Evolutionary conservation across 1,140 invertebrate species (phyloP), one percentile per base, ranked within the genome.

Genomic region (Procambarus virginalis): DNA sequence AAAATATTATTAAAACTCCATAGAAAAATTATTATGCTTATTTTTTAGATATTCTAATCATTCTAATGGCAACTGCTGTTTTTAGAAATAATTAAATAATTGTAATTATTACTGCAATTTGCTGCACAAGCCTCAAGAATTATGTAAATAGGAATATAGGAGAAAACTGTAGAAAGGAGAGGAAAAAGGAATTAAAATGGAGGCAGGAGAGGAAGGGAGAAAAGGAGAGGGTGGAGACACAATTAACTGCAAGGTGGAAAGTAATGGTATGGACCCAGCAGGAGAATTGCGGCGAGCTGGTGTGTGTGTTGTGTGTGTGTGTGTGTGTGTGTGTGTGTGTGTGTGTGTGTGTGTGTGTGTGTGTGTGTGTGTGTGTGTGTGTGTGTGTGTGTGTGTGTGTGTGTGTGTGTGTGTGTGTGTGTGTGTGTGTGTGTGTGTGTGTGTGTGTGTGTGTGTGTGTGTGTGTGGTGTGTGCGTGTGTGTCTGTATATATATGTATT

Each of bases 361-460:
- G 34, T 78, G 20, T 22, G 20, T 45, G 20, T n/a, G 34, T 46
- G 34, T 78, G 45, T 78, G 45, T 78, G 45, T 78, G 45, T 78
- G 45, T 78, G 45, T 78, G 45, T 78, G 45, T 78, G 45, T 78
- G 20, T 78, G 45, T 78, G 45, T 78, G 34, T 78, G 34, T 78
- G 45, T 78, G 45, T 78, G 45, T 78, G 20, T 78, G 34, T 46
- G 77, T 79, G 45, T 49, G 77, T 79, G 10, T 49, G 77, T 49
- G 45, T 78, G 77, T 77, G 75, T 45, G 75, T 77, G 75, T 77
- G 34, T 77, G 70, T 77, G 75, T 77, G 75, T 77, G 75, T 22
- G 20, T 45, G 17, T 77, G 75, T 77, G 34, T 77, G 75, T 77
- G 5, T 77, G n/a, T 34, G n/a, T 77, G 34, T n/a, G 75, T 45